Conservation (phyloP, 2,888 invertebrate species). For the Polylopha cassiicola region DNA sequence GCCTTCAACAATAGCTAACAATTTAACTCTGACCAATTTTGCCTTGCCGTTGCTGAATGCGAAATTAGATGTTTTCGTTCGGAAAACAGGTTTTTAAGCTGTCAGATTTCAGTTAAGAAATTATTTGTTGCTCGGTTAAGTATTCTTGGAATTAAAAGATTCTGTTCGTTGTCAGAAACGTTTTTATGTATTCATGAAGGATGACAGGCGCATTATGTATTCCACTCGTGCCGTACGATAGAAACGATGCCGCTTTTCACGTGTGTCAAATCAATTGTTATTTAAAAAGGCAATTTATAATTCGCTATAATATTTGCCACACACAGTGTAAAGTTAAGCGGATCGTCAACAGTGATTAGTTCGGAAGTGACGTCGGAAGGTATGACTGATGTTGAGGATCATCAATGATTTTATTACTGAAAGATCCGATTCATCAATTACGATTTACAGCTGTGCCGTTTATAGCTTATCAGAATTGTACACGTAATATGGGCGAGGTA, state of each 20-base stretch:
- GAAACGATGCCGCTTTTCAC: slow-evolving; percentile 33
- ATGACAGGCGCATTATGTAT: slow-evolving; percentile 34
- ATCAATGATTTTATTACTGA: neutral
- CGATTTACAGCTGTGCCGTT: too few relatives aligned
- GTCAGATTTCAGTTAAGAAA: slow-evolving; percentile 9
- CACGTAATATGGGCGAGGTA: too few relatives aligned
- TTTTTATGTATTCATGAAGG: slow-evolving; percentile 31
- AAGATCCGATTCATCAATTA: too few relatives aligned
- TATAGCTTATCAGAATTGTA: too few relatives aligned
- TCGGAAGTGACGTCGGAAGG: slow-evolving; percentile 1
- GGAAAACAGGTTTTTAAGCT: slow-evolving; percentile 1
- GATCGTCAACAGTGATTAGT: slow-evolving; percentile 1
- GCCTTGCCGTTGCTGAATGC: slow-evolving; percentile 7
- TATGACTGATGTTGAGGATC: too few relatives aligned
- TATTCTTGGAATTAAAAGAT: slow-evolving; percentile 13
- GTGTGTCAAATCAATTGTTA: slow-evolving; percentile 36
- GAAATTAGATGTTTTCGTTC: slow-evolving; percentile 7
- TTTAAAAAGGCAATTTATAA: slow-evolving; percentile 26
- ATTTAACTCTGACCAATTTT: slow-evolving; percentile 2
- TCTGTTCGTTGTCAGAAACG: slow-evolving; percentile 14
- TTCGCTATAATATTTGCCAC: slow-evolving; percentile 14
- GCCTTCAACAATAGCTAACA: slow-evolving; percentile 13
- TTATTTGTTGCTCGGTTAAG: slow-evolving; percentile 1
- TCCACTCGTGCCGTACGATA: slow-evolving; percentile 30
- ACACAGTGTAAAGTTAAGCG: slow-evolving; percentile 9